A percentile compares a stretch with the other conserved stretches of the same genome.
phyloP scores from a whole-genome alignment of 1,140 invertebrate genomes.

The Mycetomoellerius zeteki region DNA sequence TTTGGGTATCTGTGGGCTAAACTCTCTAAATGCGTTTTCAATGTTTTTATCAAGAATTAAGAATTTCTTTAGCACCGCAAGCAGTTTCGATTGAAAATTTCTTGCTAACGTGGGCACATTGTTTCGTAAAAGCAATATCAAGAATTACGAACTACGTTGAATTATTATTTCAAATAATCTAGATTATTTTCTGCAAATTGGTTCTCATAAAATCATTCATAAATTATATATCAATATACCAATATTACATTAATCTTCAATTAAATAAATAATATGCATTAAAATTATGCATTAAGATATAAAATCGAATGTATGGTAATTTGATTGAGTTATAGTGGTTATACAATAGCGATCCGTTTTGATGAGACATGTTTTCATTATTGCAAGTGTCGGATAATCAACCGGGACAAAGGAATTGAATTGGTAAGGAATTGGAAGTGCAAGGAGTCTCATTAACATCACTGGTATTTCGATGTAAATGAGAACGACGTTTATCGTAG shows the following conservation, averaged over 20 bases:
- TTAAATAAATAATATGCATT: not conserved
- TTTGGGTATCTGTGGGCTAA: not conserved
- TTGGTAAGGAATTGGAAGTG: conserved; percentile 34
- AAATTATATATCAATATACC: not conserved
- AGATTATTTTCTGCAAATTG: not conserved
- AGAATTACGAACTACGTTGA: not conserved
- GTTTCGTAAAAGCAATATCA: not conserved
- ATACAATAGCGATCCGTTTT: conserved; percentile 5
- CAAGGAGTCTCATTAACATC: conserved; percentile 31
- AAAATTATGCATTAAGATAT: not conserved
- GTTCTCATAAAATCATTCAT: not conserved
- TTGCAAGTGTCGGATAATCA: conserved; percentile 29
- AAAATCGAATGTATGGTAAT: conserved; percentile 10
- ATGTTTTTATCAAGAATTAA: not conserved
- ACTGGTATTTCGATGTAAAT: conserved; percentile 71
- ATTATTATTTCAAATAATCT: not conserved
- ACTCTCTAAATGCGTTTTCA: not conserved
- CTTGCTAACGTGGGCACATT: not conserved
- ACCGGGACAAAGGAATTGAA: conserved; percentile 39
- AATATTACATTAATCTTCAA: not conserved
- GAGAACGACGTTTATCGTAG: conserved; percentile 33
- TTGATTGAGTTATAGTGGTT: not conserved
- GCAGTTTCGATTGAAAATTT: not conserved
- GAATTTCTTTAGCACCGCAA: not conserved
- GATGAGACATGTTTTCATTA: conserved; percentile 26